Conservation (phyloP, 2,797 vertebrate species). For the Schizopygopsis malacanthus region DNA sequence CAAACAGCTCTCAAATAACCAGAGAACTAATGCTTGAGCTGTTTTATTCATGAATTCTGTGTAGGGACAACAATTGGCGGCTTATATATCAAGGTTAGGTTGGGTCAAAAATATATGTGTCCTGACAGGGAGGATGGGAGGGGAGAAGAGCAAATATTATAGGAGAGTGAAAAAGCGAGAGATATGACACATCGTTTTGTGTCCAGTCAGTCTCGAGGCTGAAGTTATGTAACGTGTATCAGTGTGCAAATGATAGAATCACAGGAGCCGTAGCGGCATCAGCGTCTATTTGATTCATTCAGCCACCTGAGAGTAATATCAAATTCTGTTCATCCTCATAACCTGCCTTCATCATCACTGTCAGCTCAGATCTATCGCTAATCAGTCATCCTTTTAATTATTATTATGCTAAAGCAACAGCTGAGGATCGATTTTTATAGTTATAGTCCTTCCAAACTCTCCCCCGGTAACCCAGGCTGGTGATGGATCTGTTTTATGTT, state of each 20-base stretch:
- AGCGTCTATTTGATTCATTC: conserved; percentile 37
- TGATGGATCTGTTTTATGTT: conserved; percentile 1
- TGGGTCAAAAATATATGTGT: conserved; percentile 36
- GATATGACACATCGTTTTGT: conserved; percentile 55
- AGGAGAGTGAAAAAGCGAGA: not conserved
- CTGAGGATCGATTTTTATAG: not conserved
- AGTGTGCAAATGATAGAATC: not conserved
- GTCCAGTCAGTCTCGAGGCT: conserved; percentile 41
- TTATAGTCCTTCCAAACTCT: not conserved
- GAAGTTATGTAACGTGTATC: conserved; percentile 48
- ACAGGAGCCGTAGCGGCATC: not conserved
- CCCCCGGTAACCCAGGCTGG: not conserved
- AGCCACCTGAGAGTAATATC: conserved; percentile 29
- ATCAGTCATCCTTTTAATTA: conserved; percentile 5
- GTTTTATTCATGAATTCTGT: conserved; percentile 31
- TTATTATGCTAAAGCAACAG: conserved; percentile 8
- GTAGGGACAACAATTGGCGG: not conserved
- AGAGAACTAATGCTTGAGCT: not conserved
- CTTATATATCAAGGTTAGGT: conserved; percentile 29
- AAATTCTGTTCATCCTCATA: conserved; percentile 14
- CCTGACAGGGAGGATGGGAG: conserved; percentile 4
- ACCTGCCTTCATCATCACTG: conserved; percentile 20
- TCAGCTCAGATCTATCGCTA: not conserved
- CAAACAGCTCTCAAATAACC: conserved; percentile 6
- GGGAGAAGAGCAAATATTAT: conserved; percentile 26